phyloP scores from a whole-genome alignment of 2,113 vertebrate species.

The Gambusia affinis region DNA sequence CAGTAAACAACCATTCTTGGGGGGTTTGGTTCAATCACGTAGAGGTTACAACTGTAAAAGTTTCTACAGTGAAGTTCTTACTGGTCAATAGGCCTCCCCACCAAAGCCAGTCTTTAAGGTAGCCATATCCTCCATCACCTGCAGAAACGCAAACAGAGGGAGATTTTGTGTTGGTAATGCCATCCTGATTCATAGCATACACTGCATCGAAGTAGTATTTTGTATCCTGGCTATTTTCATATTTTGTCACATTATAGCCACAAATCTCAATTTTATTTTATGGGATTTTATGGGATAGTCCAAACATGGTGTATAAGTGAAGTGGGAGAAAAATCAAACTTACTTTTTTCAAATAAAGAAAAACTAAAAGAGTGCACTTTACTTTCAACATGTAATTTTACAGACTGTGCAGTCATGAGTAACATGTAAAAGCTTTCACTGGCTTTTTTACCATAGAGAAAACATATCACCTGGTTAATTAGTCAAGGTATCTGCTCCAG shows the following conservation, averaged over 20 bases:
- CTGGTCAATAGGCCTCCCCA: constrained; percentile 95
- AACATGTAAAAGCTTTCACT: background rate
- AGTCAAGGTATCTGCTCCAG: background rate
- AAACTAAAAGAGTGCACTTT: too few species aligned
- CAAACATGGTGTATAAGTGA: too few species aligned
- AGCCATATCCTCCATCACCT: constrained; percentile 95
- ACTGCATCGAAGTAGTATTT: too few species aligned
- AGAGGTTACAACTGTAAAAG: background rate
- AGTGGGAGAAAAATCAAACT: too few species aligned
- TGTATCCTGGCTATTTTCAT: too few species aligned
- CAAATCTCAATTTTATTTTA: too few species aligned
- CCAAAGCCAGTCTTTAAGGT: constrained; percentile 95
- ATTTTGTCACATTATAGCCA: too few species aligned
- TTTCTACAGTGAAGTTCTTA: constrained; percentile 69
- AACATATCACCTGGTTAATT: background rate
- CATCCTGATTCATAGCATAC: background rate
- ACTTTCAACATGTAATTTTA: too few species aligned
- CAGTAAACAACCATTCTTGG: background rate
- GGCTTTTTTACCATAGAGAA: background rate
- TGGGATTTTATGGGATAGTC: too few species aligned
- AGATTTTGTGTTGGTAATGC: background rate
- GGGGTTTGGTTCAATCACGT: background rate
- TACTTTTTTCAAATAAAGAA: too few species aligned
- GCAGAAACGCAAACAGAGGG: constrained; percentile 5
- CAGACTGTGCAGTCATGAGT: too few species aligned